Base-by-base conservation (phyloP, 1,140 invertebrate species). In the Trichonephila clavipes region DNA sequence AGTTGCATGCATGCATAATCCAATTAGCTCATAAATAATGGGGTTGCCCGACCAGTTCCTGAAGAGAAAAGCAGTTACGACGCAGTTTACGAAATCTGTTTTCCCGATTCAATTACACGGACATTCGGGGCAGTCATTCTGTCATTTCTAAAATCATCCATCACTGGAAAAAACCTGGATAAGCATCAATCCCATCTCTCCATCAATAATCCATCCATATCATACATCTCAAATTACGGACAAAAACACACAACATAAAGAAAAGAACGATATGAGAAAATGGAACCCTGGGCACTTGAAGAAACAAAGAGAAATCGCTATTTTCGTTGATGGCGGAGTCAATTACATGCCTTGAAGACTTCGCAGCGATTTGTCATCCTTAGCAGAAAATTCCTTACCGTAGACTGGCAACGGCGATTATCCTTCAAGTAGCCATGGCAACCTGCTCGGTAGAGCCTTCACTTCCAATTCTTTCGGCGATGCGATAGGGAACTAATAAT, bases 261-360 rank as follows among this genome's bases (percentile, higher is more conserved):
- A 72, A 77, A 34, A 18, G 18, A 34, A 34, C 34, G 24, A 8
- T 28, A n/a, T 19, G 21, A 12, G 40, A 88, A 88, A 88, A 88
- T 24, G 51, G 51, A 88, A 34, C 51, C 51, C 44, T n/a, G 51
- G 83, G 85, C 66, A 69, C 40, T 59, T 61, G 86, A 64, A 24
- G 86, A 44, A 83, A 92, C 24, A 85, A 85, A 92, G 24, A 24
- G 34, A 66, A 92, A 87, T 87, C 62, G 91, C 91, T 72, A 92
- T 92, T 92, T 87, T 92, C 83, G 91, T 77, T 92, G 85, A 92
- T 92, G 91, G 91, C 81, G n/a, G 82, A 92, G 91, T 92, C 91
- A 92, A 92, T 92, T 92, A 92, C 91, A 92, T 72, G 91, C 91
- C 91, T 83, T 87, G 77, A 92, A 87, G 91, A 92, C 91, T 92